Evolutionary conservation across 2,797 vertebrate species (phyloP), one percentile per base, ranked within the genome.

Genomic region (Sebastes diaconus): DNA sequence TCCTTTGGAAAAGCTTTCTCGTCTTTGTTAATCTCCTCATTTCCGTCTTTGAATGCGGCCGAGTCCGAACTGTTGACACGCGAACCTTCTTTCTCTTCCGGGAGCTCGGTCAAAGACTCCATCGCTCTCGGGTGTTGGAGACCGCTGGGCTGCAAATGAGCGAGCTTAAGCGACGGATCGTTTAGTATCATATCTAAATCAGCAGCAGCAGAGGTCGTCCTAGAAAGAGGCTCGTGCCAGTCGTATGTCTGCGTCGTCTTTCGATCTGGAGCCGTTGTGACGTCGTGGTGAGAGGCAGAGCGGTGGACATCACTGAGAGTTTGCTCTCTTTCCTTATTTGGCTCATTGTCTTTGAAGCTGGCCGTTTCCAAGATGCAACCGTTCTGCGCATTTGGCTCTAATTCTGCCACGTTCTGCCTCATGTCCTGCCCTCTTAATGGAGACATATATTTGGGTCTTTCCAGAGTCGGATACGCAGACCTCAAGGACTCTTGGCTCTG

Each of bases 11-110:
- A 27, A 27, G 13, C 9, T 10, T 20, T 75, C 8, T 73, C 67
- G 0, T 80, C 71, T 68, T 73, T 80, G 46, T 0, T 3, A 24
- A 25, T 9, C 29, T 81, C 68, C 29, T 76, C 71, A 18, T 7
- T n/a, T 52, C 34, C 16, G 0, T 83, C 73, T 67, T 63, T 75
- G 54, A 75, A 14, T 2, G 32, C 55, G 7, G 55, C 16, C 9
- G 59, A 50, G 11, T 87, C 83, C 0, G 63, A 63, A 27, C 29
- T 77, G 42, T 88, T 86, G 63, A 79, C 75, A 0, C 20, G 70
- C 50, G 74, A 89, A 55, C 36, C 58, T 20, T 98, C 97, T 78
- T 95, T 97, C 86, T 97, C 98, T 59, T 98, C 97, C 11, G 97
- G 95, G 36, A 98, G 96, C 81, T 96, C 96, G 18, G 94, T 95